Evolutionary conservation across 2,113 vertebrate genomes (phyloP).

Genomic region (Butorides virescens): DNA sequence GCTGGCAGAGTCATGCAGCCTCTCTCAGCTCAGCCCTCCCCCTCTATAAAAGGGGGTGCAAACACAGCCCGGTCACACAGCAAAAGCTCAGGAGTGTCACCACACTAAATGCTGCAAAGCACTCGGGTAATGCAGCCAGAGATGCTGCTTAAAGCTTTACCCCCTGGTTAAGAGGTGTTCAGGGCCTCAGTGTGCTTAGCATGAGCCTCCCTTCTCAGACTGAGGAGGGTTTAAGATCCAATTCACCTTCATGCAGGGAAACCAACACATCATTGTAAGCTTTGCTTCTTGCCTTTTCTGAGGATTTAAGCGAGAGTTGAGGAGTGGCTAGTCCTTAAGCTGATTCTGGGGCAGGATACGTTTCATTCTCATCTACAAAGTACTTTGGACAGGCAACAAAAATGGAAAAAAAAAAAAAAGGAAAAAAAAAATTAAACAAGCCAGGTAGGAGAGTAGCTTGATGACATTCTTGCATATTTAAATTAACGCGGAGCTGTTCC

Average conservation of each 20-base stretch:
- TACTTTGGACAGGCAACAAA: not conserved
- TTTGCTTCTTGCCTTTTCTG: not conserved
- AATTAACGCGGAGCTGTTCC: not conserved
- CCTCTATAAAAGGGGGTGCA: not conserved
- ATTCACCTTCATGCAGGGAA: rapidly evolving
- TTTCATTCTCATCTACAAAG: not conserved
- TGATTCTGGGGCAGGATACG: not conserved
- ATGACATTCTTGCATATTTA: not conserved
- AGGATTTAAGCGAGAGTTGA: not conserved
- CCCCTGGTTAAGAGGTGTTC: not conserved
- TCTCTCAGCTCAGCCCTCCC: not conserved
- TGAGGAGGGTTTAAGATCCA: not conserved
- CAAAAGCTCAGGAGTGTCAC: not conserved
- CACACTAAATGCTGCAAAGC: not conserved
- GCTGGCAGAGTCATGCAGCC: not conserved
- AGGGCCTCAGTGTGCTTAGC: not conserved
- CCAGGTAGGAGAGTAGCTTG: not conserved
- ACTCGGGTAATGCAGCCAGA: not conserved
- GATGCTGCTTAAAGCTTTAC: not conserved
- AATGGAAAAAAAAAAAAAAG: not conserved
- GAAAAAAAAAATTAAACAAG: not conserved
- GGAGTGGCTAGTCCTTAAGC: not conserved
- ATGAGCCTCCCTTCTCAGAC: not conserved
- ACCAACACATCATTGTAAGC: not conserved
- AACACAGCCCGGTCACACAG: not conserved